Conservation (phyloP, 2,797 vertebrate genomes). For the Sus cebifrons region DNA sequence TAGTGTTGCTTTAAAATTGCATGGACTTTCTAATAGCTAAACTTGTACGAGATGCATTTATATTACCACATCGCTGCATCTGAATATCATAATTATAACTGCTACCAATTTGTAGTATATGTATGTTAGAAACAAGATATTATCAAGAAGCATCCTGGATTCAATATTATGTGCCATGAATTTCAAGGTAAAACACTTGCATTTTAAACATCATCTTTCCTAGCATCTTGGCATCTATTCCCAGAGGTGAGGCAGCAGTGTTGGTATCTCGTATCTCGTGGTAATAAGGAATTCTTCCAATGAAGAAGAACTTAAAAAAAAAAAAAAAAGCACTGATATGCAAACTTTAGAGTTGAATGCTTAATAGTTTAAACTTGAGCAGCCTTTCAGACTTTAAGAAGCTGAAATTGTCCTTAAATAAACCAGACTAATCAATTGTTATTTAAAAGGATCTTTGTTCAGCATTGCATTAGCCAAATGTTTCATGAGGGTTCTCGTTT, state of each 20-base stretch:
- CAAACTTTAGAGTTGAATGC: not conserved
- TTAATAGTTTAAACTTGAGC: not conserved
- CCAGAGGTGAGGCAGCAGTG: not conserved
- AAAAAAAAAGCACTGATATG: not conserved
- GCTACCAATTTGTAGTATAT: not conserved
- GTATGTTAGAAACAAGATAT: not conserved
- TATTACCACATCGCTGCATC: not conserved
- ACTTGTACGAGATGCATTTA: not conserved
- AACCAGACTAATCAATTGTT: constrained; percentile 23
- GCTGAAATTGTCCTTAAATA: constrained; percentile 31
- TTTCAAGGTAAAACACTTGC: constrained; percentile 36
- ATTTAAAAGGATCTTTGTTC: constrained; percentile 35
- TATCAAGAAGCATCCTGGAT: not conserved
- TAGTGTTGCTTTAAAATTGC: not conserved
- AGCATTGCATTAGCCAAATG: not conserved
- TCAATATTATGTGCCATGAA: not conserved
- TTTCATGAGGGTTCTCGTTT: not conserved
- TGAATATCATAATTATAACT: not conserved
- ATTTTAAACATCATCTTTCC: not conserved
- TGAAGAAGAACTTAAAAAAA: not conserved
- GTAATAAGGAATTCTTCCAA: not conserved
- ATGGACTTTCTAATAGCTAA: not conserved
- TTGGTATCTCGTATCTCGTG: not conserved
- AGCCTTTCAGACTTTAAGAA: constrained; percentile 29
- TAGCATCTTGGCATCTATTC: not conserved